Evolutionary conservation across 2,888 invertebrate genomes (phyloP).

Genomic region (Eilema depressum): DNA sequence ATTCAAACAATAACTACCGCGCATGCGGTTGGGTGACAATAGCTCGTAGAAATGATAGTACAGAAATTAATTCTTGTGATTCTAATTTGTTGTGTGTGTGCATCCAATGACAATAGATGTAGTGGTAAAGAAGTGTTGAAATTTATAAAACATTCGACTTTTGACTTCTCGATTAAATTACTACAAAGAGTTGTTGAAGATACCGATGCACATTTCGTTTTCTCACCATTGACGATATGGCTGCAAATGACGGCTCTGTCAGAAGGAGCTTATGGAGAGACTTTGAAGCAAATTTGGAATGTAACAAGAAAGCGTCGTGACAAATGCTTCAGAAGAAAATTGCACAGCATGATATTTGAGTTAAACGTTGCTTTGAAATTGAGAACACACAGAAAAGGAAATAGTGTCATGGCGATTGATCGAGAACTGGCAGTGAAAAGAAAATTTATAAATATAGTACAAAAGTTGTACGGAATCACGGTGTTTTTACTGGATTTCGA

Average conservation of each 20-base stretch:
- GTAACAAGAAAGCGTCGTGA: slow-evolving; percentile 62
- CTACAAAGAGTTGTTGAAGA: slow-evolving; percentile 66
- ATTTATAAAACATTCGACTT: slow-evolving; percentile 62
- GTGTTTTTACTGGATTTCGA: slow-evolving; percentile 63
- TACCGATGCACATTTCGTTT: slow-evolving; percentile 69
- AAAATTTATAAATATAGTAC: slow-evolving; percentile 55
- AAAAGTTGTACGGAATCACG: slow-evolving; percentile 57
- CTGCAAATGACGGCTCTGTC: slow-evolving; percentile 68
- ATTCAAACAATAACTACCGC: slow-evolving; percentile 19
- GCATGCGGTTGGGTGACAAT: slow-evolving; percentile 14
- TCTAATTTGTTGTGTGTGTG: slow-evolving; percentile 39
- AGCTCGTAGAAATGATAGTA: slow-evolving; percentile 46
- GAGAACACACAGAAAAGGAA: slow-evolving; percentile 50
- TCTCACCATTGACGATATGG: slow-evolving; percentile 73
- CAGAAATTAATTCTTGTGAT: slow-evolving; percentile 50
- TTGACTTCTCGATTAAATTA: slow-evolving; percentile 68
- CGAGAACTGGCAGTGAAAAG: slow-evolving; percentile 61
- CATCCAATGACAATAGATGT: slow-evolving; percentile 48
- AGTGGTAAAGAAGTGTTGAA: slow-evolving; percentile 55
- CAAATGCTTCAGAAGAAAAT: slow-evolving; percentile 63
- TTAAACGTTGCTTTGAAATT: slow-evolving; percentile 54
- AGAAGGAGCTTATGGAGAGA: slow-evolving; percentile 65
- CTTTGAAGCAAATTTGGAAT: slow-evolving; percentile 64
- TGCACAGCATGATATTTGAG: slow-evolving; percentile 57
- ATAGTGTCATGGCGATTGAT: slow-evolving; percentile 65